Percentiles rank a stretch among this genome's conserved stretches.
These are phyloP conservation scores for Melanocharis versteri DNA, from an alignment of 2,113 vertebrate genomes.

Conservation along the genomic window DNA sequence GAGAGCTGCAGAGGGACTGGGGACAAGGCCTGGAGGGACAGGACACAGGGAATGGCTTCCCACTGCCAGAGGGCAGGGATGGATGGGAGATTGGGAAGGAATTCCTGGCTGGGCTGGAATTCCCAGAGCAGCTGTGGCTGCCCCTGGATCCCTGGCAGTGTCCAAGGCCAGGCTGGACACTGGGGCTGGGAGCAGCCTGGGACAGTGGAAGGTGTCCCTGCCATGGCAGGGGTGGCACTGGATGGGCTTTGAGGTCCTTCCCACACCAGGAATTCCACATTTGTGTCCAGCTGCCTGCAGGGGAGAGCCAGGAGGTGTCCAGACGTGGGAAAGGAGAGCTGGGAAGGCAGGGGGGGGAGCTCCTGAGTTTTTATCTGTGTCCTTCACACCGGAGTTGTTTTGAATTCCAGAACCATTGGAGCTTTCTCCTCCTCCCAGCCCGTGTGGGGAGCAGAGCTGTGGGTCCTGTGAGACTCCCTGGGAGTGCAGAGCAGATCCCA, in stretches of 20 bases:
- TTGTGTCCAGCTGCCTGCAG: background rate
- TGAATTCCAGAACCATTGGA: background rate
- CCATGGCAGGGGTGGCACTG: background rate
- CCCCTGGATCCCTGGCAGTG: background rate
- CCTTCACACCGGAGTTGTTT: background rate
- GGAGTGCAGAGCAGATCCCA: background rate
- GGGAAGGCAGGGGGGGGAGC: background rate
- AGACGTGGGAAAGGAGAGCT: background rate
- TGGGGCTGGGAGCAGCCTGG: background rate
- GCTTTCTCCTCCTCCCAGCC: background rate
- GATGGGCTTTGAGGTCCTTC: rapidly evolving
- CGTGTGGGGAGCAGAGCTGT: rapidly evolving
- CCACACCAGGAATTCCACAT: background rate
- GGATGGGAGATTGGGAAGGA: background rate
- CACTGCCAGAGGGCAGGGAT: background rate
- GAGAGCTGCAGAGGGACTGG: background rate
- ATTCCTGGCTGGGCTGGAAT: background rate
- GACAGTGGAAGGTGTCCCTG: background rate
- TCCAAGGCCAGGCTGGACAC: rapidly evolving
- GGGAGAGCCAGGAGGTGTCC: background rate
- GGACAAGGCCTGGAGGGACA: background rate
- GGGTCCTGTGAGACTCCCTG: background rate
- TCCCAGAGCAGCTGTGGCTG: background rate
- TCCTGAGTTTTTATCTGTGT: background rate
- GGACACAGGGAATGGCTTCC: background rate